Percentiles rank a stretch among this genome's conserved stretches.
phyloP scores from a whole-genome alignment of 2,797 vertebrate genomes.

The Hyperoplus immaculatus region DNA sequence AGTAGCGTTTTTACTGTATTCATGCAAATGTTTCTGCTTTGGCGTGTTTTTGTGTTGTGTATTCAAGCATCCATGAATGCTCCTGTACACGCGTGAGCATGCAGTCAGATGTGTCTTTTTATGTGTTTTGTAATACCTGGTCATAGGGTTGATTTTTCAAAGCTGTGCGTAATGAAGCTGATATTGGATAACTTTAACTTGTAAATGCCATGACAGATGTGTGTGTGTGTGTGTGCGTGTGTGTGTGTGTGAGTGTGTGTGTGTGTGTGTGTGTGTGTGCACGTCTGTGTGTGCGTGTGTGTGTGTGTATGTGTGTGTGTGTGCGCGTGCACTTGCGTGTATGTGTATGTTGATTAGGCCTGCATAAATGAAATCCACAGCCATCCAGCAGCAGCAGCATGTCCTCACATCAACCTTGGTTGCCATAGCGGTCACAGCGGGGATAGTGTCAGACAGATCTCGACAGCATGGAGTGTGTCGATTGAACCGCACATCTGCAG shows the following conservation, averaged over 20 bases:
- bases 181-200: no score
- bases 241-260: background rate
- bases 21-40: slow-evolving; percentile 25
- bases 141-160: no score
- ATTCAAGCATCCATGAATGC: background rate
- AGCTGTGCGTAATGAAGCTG: no score
- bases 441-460: slow-evolving; percentile 29
- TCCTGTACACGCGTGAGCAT: background rate
- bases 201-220: background rate
- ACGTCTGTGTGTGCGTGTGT: background rate
- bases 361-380: slow-evolving; percentile 58
- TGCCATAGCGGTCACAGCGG: slow-evolving; percentile 53
- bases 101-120: background rate
- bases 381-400: background rate
- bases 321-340: background rate
- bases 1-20: background rate
- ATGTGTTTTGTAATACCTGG: no score
- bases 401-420: slow-evolving; percentile 37
- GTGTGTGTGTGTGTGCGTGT: background rate
- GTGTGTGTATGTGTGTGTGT: background rate
- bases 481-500: background rate
- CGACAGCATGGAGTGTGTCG: background rate
- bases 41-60: slow-evolving; percentile 9
- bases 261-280: background rate
- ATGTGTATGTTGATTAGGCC: slow-evolving; percentile 33